Evolutionary conservation across 2,113 vertebrate genomes (phyloP).

Genomic region (Salvelinus fontinalis): DNA sequence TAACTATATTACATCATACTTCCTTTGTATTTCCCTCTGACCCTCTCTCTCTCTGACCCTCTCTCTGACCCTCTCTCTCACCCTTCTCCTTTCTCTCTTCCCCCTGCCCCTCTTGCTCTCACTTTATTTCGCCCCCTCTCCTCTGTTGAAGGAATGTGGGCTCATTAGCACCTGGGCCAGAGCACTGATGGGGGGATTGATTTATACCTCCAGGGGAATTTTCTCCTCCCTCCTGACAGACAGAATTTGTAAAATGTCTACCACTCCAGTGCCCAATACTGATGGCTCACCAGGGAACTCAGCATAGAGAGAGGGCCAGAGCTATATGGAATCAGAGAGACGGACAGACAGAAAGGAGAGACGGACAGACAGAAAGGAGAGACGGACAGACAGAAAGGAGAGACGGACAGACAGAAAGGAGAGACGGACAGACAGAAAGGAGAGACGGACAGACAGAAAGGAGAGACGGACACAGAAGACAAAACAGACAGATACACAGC

Average conservation of each 20-base stretch:
- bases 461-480: slow-evolving; percentile 18
- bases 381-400: neutral
- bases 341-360: neutral
- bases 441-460: neutral
- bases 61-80: neutral
- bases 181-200: slow-evolving; percentile 78
- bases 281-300: slow-evolving; percentile 69
- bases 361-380: neutral
- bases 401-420: slow-evolving; percentile 2
- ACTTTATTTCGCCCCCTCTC: slow-evolving; percentile 81
- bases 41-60: too few relatives aligned
- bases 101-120: slow-evolving; percentile 38
- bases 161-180: slow-evolving; percentile 93
- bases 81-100: slow-evolving; percentile 74
- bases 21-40: too few relatives aligned
- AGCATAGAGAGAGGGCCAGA: slow-evolving; percentile 14
- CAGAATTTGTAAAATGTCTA: slow-evolving; percentile 95
- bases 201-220: slow-evolving; percentile 94
- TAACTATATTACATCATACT: too few relatives aligned
- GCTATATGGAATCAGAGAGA: neutral
- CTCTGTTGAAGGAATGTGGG: slow-evolving; percentile 62
- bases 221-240: slow-evolving; percentile 95
- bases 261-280: slow-evolving; percentile 80
- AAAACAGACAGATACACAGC: neutral
- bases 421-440: too few relatives aligned